These are phyloP conservation scores for Natrix natrix DNA, from an alignment of 2,797 vertebrate species.

Conservation along the genomic window DNA sequence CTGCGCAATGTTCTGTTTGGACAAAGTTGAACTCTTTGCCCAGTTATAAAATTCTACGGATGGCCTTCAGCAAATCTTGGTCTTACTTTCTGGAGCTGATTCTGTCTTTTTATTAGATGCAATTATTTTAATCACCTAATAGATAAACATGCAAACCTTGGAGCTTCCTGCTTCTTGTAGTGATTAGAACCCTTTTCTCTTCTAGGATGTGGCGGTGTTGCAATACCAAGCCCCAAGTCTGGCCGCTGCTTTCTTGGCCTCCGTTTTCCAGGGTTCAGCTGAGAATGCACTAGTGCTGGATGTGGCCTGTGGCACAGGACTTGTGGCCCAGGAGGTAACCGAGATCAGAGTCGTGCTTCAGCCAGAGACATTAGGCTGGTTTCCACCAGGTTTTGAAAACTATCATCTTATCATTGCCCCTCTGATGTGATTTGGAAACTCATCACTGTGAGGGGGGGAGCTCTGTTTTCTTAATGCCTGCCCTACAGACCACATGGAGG, in stretches of 20 bases:
- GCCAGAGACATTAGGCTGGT: background rate
- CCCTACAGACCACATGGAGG: background rate
- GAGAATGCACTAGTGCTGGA: conserved; percentile 78
- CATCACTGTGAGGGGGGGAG: background rate
- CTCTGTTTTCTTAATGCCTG: background rate
- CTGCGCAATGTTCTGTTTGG: background rate
- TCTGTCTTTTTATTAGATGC: background rate
- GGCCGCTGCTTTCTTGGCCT: conserved; percentile 75
- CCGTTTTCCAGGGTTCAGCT: conserved; percentile 64
- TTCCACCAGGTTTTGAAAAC: background rate
- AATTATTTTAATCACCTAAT: background rate
- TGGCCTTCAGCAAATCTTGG: background rate
- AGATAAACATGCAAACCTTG: background rate
- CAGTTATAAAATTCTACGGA: background rate
- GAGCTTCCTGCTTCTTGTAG: background rate
- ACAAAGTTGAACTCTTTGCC: background rate
- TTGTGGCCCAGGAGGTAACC: conserved; percentile 79
- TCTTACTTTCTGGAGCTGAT: background rate
- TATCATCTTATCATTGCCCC: background rate
- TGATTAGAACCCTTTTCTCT: background rate
- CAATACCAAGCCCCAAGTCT: conserved; percentile 82
- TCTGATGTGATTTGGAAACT: background rate
- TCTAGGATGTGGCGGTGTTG: conserved; percentile 79
- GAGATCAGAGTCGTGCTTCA: background rate
- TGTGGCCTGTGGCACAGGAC: conserved; percentile 89